A percentile compares a stretch with the other conserved stretches of the same genome.
These are phyloP conservation scores for Gila orcuttii DNA, from an alignment of 2,113 vertebrate genomes.

Conservation along the genomic window DNA sequence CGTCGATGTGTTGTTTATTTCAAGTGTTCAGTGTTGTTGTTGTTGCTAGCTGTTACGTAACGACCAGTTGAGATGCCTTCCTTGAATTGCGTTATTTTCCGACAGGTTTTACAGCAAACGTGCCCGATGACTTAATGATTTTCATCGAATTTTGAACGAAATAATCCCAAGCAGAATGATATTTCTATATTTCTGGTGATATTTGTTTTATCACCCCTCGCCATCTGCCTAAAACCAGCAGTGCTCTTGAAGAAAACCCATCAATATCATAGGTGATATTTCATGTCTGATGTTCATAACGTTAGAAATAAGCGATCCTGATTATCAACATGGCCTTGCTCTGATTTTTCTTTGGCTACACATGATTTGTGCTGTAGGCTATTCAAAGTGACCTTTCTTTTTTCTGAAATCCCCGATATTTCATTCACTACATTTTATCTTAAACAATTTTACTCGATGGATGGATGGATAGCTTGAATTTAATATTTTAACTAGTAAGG, in stretches of 20 bases:
- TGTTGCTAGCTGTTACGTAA: constrained; percentile 18
- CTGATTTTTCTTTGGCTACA: not conserved
- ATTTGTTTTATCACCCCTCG: not conserved
- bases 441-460: not conserved
- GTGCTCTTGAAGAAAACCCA: not conserved
- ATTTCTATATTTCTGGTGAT: not conserved
- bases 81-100: not conserved
- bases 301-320: not conserved
- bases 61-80: constrained; percentile 19
- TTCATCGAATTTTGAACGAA: not conserved
- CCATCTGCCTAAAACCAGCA: not conserved
- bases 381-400: not conserved
- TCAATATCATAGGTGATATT: not conserved
- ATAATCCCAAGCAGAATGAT: not conserved
- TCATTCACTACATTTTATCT: not conserved
- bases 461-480: not conserved
- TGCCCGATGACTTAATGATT: not conserved
- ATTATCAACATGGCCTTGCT: not conserved
- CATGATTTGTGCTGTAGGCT: not conserved
- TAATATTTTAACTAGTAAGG: not conserved
- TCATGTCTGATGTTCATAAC: not conserved
- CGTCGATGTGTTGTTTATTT: not conserved
- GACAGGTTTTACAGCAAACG: not conserved
- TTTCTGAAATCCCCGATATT: not conserved
- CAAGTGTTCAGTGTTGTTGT: constrained; percentile 19